phyloP scores from a whole-genome alignment of 1,140 invertebrate genomes.

The Heliconius hewitsoni region DNA sequence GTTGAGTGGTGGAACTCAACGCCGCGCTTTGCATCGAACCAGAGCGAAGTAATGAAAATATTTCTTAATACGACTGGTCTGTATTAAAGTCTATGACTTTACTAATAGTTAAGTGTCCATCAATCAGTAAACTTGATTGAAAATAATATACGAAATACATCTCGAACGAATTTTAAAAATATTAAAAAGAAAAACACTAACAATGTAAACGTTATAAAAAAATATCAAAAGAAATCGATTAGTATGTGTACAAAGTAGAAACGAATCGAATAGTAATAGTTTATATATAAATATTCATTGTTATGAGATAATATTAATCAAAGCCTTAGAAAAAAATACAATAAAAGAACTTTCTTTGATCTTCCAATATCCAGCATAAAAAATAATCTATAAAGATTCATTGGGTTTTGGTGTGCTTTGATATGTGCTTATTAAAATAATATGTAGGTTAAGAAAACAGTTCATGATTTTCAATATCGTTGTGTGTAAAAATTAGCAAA shows the following conservation, averaged over 20 bases:
- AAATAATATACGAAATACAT: background rate
- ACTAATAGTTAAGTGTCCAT: background rate
- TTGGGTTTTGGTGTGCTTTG: background rate
- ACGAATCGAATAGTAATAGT: background rate
- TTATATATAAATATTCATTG: background rate
- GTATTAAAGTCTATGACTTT: no score
- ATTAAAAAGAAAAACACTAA: background rate
- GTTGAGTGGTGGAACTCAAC: no score
- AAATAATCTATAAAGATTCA: background rate
- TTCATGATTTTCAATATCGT: background rate
- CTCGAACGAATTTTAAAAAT: background rate
- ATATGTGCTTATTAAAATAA: background rate
- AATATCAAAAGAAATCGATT: conserved; percentile 6
- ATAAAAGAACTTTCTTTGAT: background rate
- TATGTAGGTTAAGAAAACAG: conserved; percentile 16
- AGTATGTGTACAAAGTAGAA: background rate
- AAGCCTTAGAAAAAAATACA: background rate
- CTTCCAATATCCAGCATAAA: background rate
- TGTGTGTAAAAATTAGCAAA: background rate
- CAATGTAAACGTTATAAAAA: background rate
- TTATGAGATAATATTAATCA: conserved; percentile 2
- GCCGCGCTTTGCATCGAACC: no score
- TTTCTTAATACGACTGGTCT: no score
- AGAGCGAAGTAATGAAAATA: background rate
- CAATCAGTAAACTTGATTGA: background rate